A percentile compares a stretch with the other conserved stretches of the same genome.
These are phyloP conservation scores for Sphenodon punctatus DNA, from an alignment of 2,797 vertebrate species.

Conservation along the genomic window DNA sequence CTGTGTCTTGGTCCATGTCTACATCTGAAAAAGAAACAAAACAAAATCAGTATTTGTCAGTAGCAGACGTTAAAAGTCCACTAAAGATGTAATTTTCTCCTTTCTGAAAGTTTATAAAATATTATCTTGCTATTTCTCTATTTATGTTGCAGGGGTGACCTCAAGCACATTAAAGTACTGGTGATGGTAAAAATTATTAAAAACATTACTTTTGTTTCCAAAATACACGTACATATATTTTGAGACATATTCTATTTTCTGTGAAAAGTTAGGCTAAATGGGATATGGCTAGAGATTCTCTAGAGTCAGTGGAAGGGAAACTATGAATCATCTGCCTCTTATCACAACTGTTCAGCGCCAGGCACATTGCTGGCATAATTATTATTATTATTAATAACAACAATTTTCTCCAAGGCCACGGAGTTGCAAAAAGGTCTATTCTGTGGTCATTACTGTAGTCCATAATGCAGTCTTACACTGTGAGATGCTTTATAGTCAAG, in stretches of 20 bases:
- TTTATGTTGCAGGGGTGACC: no score
- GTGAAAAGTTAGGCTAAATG: slow-evolving; percentile 6
- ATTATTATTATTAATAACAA: no score
- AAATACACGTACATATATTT: background rate
- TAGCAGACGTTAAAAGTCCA: background rate
- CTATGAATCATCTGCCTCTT: background rate
- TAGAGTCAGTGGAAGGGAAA: background rate
- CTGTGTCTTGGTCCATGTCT: slow-evolving; percentile 94
- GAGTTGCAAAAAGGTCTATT: background rate
- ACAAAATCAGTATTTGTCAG: slow-evolving; percentile 39
- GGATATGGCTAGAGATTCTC: background rate
- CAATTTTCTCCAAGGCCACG: background rate
- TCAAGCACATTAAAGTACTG: slow-evolving; percentile 41
- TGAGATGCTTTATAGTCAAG: no score
- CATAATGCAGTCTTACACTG: background rate
- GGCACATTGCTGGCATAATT: no score
- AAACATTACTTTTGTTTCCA: slow-evolving; percentile 29
- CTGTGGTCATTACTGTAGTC: background rate
- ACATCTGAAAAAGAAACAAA: slow-evolving; percentile 84
- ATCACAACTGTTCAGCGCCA: no score
- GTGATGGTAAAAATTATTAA: slow-evolving; percentile 58
- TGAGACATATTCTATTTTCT: background rate
- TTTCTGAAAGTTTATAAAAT: slow-evolving; percentile 28
- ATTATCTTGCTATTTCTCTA: slow-evolving; percentile 4
- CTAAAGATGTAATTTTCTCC: slow-evolving; percentile 43